Conservation (phyloP, 1,140 invertebrate species). For the Zaprionus ornatus region DNA sequence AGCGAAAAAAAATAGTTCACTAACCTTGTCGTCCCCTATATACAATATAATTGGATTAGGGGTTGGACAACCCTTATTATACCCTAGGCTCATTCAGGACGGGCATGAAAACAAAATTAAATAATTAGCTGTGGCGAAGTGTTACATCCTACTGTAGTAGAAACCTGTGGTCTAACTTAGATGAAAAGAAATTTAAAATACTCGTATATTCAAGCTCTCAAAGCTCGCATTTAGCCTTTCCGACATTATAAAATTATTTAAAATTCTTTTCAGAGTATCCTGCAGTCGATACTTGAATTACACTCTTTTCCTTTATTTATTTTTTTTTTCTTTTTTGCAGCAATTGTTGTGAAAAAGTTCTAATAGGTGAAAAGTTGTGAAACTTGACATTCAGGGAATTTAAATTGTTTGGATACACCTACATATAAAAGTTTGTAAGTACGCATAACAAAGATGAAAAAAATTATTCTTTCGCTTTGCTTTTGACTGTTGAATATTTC, state of each 20-base stretch:
- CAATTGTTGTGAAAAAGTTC: slow-evolving; percentile 34
- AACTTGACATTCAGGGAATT: slow-evolving; percentile 35
- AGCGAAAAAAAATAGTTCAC: neutral
- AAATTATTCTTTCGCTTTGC: slow-evolving; percentile 24
- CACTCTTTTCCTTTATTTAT: neutral
- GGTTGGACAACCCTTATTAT: neutral
- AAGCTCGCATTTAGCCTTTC: neutral
- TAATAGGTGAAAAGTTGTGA: slow-evolving; percentile 31
- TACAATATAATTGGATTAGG: neutral
- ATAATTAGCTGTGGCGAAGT: neutral
- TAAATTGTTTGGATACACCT: slow-evolving; percentile 26
- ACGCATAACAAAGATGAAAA: slow-evolving; percentile 25
- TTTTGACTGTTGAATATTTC: slow-evolving; percentile 19
- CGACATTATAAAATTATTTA: neutral
- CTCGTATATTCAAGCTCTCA: neutral
- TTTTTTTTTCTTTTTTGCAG: slow-evolving; percentile 9
- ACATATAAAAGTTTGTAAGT: slow-evolving; percentile 36
- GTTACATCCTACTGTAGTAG: neutral
- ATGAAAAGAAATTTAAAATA: neutral
- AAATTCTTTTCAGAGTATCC: neutral
- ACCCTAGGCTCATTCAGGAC: neutral
- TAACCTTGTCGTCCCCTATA: neutral
- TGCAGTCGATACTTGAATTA: neutral
- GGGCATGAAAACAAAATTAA: neutral
- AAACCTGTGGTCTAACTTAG: neutral